phyloP scores from a whole-genome alignment of 2,113 vertebrate genomes.

The Catharus bicknelli region DNA sequence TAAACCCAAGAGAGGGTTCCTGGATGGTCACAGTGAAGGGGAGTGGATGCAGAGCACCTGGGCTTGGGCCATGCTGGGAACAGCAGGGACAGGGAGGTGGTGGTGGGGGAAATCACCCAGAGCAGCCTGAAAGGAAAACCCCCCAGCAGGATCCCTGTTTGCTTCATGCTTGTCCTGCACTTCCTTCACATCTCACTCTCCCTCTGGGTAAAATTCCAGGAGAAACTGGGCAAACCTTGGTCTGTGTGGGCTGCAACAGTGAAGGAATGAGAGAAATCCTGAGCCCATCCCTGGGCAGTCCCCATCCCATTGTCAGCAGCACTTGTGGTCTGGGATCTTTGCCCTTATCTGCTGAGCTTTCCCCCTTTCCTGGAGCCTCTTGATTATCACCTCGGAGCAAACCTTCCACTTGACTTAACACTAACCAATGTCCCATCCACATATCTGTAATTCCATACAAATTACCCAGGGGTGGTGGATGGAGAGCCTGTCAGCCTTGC shows the following conservation, averaged over 20 bases:
- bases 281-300: not conserved
- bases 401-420: conserved; percentile 60
- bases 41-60: accelerated
- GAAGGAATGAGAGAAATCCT: not conserved
- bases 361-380: conserved; percentile 30
- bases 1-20: not conserved
- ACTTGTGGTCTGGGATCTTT: not conserved
- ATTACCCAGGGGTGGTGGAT: not conserved
- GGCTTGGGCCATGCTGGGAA: not conserved
- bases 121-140: not conserved
- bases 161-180: accelerated
- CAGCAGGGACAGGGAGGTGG: not conserved
- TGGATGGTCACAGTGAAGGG: accelerated
- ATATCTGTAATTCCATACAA: conserved; percentile 51
- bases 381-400: conserved; percentile 39
- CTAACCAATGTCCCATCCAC: not conserved
- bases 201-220: not conserved
- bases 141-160: accelerated
- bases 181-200: not conserved
- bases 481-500: not conserved
- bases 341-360: not conserved
- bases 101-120: not conserved
- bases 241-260: not conserved
- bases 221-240: not conserved
- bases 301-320: not conserved